phyloP scores from a whole-genome alignment of 37 sponge, comb jelly and placozoan genomes.

The Tethya wilhelma region DNA sequence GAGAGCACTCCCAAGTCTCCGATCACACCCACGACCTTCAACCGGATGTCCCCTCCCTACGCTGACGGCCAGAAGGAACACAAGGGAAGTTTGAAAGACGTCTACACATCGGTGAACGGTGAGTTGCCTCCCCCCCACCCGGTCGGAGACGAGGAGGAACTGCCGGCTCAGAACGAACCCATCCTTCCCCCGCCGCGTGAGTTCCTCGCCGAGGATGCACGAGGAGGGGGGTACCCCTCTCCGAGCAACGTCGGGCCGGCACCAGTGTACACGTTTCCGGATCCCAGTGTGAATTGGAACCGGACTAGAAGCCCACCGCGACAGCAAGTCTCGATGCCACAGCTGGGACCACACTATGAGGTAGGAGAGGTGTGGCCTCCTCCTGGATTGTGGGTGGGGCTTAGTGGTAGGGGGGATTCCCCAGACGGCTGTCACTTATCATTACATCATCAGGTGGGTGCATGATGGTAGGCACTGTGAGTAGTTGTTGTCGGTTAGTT shows the following conservation, averaged over 20 bases:
- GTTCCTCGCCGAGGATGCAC: background rate
- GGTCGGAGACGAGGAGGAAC: conserved; percentile 19
- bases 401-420: no score
- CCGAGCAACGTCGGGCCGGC: background rate
- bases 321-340: background rate
- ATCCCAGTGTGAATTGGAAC: background rate
- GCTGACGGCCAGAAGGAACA: background rate
- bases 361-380: no score
- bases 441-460: no score
- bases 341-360: no score
- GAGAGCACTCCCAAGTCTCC: conserved; percentile 55
- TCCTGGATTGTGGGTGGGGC: no score
- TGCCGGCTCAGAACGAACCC: conserved; percentile 23
- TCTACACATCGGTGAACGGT: background rate
- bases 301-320: background rate
- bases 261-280: background rate
- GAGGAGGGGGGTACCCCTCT: background rate
- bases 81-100: background rate
- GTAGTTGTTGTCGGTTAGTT: no score
- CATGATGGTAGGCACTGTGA: no score
- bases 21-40: conserved; percentile 16
- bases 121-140: conserved; percentile 43
- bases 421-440: no score
- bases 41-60: background rate
- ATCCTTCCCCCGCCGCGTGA: conserved; percentile 72